Percentiles rank a stretch among this genome's conserved stretches.
These are phyloP conservation scores for Hepsetus odoe DNA, from an alignment of 2,113 vertebrate species.

Conservation along the genomic window DNA sequence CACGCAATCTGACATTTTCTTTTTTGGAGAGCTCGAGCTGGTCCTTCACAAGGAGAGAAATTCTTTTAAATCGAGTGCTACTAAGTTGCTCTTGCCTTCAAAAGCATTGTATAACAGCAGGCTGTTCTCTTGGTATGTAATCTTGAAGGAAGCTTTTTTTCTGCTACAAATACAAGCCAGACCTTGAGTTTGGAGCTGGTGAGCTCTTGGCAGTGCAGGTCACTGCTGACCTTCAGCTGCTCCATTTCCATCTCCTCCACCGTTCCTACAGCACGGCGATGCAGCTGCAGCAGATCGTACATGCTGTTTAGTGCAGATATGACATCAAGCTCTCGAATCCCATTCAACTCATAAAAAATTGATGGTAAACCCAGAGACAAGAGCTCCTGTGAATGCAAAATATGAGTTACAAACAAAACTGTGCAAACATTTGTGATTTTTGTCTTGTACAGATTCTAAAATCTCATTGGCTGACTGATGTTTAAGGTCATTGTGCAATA, in stretches of 20 bases:
- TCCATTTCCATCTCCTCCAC: constrained; percentile 89
- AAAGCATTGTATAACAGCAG: background rate
- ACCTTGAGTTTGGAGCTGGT: constrained; percentile 86
- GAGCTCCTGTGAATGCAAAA: constrained; percentile 79
- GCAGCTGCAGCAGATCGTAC: constrained; percentile 87
- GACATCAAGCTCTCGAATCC: constrained; percentile 77
- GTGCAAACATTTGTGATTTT: too few species aligned
- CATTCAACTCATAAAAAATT: constrained; percentile 75
- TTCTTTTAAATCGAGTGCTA: background rate
- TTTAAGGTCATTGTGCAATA: too few species aligned
- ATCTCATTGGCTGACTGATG: too few species aligned
- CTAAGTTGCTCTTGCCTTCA: background rate
- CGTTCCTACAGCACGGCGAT: constrained; percentile 81
- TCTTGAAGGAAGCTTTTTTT: background rate
- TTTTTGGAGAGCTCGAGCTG: constrained; percentile 87
- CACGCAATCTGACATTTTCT: constrained; percentile 86
- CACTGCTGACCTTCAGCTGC: constrained; percentile 86
- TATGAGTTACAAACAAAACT: background rate
- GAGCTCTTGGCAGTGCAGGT: constrained; percentile 85
- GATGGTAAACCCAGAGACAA: constrained; percentile 86
- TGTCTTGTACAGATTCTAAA: too few species aligned
- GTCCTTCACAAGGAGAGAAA: constrained; percentile 74
- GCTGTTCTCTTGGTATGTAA: background rate
- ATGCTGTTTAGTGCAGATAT: constrained; percentile 86
- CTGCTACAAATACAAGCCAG: background rate